These are phyloP conservation scores for Tychaedon coryphoeus DNA, from an alignment of 2,113 vertebrate species.

Conservation along the genomic window DNA sequence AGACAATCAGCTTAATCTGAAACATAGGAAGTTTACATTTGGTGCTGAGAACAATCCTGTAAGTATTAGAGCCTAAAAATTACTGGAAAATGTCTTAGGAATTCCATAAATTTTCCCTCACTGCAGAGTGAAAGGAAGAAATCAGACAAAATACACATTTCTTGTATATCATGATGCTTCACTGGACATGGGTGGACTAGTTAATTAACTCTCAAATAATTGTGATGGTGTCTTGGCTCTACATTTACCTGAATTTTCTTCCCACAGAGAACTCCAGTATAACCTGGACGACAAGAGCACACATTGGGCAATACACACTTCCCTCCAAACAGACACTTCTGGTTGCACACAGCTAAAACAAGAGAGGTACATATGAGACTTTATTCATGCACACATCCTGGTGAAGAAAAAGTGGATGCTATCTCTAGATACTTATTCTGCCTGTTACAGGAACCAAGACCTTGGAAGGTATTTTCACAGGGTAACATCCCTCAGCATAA, in stretches of 20 bases:
- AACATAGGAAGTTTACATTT: not conserved
- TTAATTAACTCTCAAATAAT: not conserved
- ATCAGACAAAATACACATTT: not conserved
- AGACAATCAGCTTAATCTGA: not conserved
- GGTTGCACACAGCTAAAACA: constrained; percentile 82
- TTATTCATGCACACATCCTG: not conserved
- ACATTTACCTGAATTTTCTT: constrained; percentile 72
- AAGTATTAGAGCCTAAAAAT: not conserved
- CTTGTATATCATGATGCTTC: not conserved
- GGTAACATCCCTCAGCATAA: not conserved
- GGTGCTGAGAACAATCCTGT: not conserved
- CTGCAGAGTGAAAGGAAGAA: not conserved
- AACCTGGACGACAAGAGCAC: constrained; percentile 83
- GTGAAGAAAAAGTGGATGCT: not conserved
- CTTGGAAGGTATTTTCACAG: not conserved
- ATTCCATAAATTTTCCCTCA: not conserved
- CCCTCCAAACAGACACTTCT: constrained; percentile 84
- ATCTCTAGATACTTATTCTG: not conserved
- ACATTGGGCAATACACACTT: constrained; percentile 80
- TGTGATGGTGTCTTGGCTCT: not conserved
- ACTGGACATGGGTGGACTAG: not conserved
- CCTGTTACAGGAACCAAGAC: not conserved
- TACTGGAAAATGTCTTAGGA: not conserved
- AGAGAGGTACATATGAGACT: not conserved
- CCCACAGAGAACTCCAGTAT: constrained; percentile 79